Conservation (phyloP, 2,113 vertebrate genomes). For the Oreochromis spilurus region DNA sequence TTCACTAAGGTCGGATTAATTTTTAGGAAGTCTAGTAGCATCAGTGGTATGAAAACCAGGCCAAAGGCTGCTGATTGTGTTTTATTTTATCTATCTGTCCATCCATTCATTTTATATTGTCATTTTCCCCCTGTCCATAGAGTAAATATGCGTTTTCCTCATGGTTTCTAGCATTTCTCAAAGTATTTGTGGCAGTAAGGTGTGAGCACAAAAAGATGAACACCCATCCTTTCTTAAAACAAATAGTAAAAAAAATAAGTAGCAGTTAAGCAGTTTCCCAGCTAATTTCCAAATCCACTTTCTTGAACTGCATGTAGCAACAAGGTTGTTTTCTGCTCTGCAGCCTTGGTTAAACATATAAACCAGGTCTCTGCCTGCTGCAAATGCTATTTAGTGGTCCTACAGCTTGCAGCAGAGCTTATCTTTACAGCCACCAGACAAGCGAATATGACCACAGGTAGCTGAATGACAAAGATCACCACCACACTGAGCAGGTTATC, state of each 20-base stretch:
- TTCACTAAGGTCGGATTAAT: neutral
- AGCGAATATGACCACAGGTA: neutral
- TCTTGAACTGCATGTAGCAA: neutral
- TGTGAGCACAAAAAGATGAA: neutral
- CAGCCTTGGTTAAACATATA: neutral
- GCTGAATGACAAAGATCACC: neutral
- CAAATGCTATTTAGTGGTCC: neutral
- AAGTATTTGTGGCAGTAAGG: neutral
- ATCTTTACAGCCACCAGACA: neutral
- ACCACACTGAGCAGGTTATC: neutral
- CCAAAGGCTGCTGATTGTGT: neutral
- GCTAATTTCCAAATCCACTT: neutral
- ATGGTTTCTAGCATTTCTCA: neutral
- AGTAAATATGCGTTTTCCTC: neutral
- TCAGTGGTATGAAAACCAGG: neutral
- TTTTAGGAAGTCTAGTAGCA: neutral
- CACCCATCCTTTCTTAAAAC: neutral
- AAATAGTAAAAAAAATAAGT: neutral
- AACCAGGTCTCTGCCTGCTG: neutral
- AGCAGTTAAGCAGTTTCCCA: neutral
- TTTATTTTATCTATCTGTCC: neutral
- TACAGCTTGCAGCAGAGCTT: rapidly evolving
- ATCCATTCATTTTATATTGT: neutral
- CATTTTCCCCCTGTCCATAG: neutral
- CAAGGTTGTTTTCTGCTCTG: neutral